These are phyloP conservation scores for Tribolium castaneum DNA, from an alignment of 1,140 invertebrate species.

Conservation along the genomic window DNA sequence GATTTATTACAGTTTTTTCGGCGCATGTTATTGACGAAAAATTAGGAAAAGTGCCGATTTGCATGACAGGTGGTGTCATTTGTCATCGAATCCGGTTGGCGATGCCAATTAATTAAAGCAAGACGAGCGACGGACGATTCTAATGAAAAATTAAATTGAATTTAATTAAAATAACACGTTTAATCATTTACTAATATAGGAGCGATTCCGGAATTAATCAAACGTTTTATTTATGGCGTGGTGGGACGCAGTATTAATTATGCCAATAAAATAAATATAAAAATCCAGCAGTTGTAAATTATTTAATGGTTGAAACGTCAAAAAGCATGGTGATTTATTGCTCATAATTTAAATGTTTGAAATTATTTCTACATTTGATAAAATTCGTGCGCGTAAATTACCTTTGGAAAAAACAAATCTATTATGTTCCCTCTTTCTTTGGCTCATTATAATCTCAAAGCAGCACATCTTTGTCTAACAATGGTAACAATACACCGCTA, in stretches of 20 bases:
- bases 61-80: not conserved
- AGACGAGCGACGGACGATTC: slow-evolving; percentile 8
- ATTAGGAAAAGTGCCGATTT: slow-evolving; percentile 12
- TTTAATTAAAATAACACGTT: slow-evolving; percentile 16
- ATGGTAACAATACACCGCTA: no score
- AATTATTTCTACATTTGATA: no score
- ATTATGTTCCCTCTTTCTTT: no score
- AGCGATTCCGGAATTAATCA: not conserved
- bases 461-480: no score
- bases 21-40: not conserved
- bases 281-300: no score
- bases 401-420: no score
- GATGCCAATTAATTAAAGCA: not conserved
- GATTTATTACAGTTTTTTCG: not conserved
- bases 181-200: slow-evolving; percentile 1
- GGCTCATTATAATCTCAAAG: no score
- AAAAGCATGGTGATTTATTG: not conserved
- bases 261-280: not conserved
- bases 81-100: slow-evolving; percentile 4
- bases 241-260: not conserved
- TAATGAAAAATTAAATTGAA: slow-evolving; percentile 26
- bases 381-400: no score
- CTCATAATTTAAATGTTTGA: not conserved
- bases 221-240: not conserved
- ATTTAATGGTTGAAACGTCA: no score